Evolutionary conservation across 2,888 invertebrate species (phyloP).

Genomic region (Andrena fulva): DNA sequence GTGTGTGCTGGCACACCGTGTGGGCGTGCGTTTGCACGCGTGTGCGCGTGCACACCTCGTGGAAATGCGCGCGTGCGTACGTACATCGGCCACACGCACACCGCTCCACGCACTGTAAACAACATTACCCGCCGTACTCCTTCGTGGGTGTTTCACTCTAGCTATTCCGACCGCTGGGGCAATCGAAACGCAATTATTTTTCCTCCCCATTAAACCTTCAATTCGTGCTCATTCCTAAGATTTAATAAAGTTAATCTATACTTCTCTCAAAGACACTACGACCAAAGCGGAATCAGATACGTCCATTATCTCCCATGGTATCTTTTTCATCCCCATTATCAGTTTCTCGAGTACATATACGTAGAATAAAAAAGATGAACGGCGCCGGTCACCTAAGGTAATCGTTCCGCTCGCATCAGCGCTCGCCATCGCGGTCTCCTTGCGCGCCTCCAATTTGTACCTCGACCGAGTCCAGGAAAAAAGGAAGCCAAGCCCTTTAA

Average conservation of each 20-base stretch:
- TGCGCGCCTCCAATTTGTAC: constrained; percentile 44
- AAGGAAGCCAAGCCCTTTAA: constrained; percentile 47
- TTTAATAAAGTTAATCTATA: too few relatives aligned
- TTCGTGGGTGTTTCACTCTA: constrained; percentile 44
- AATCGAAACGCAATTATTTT: constrained; percentile 30
- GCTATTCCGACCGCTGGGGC: constrained; percentile 49
- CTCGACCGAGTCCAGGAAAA: constrained; percentile 19
- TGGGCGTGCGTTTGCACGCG: constrained; percentile 78
- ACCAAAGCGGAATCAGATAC: too few relatives aligned
- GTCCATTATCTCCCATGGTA: too few relatives aligned
- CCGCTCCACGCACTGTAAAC: constrained; percentile 19
- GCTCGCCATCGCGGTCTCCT: not conserved
- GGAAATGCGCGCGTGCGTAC: constrained; percentile 62
- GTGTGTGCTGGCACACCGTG: constrained; percentile 77
- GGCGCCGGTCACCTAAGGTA: not conserved
- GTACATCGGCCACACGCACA: constrained; percentile 45
- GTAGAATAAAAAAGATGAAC: too few relatives aligned
- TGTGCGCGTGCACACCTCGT: constrained; percentile 64
- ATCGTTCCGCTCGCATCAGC: not conserved
- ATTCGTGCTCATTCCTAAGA: too few relatives aligned
- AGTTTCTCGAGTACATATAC: too few relatives aligned
- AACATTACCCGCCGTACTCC: constrained; percentile 39
- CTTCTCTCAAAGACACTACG: too few relatives aligned
- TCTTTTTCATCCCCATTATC: too few relatives aligned
- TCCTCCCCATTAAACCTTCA: too few relatives aligned